phyloP scores from a whole-genome alignment of 2,797 vertebrate genomes.

The Myotis findleyi region DNA sequence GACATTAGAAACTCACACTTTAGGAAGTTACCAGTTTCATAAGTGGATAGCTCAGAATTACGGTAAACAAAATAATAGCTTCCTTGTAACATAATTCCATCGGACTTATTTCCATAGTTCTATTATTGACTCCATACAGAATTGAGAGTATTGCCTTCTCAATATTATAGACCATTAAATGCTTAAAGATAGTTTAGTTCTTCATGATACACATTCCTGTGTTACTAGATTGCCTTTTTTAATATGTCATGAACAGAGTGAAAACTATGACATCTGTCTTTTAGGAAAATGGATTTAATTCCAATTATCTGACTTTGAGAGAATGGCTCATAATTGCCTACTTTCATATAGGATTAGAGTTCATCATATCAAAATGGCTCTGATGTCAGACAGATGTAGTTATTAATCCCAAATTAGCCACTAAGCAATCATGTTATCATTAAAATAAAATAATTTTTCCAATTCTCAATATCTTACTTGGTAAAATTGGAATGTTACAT shows the following conservation, averaged over 20 bases:
- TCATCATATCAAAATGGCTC: slow-evolving; percentile 50
- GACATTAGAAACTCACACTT: neutral
- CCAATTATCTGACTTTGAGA: slow-evolving; percentile 57
- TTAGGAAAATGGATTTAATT: slow-evolving; percentile 43
- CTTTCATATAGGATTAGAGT: slow-evolving; percentile 64
- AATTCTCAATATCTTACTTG: slow-evolving; percentile 1
- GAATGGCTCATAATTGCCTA: slow-evolving; percentile 52
- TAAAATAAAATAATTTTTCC: slow-evolving; percentile 65
- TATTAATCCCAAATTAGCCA: slow-evolving; percentile 56
- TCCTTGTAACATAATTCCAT: neutral
- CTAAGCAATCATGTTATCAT: slow-evolving; percentile 14
- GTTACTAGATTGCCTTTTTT: slow-evolving; percentile 37
- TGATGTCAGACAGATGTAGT: slow-evolving; percentile 54
- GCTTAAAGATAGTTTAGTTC: slow-evolving; percentile 46
- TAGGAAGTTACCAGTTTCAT: neutral
- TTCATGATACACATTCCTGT: slow-evolving; percentile 25
- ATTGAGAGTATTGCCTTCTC: neutral
- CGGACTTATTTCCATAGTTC: neutral
- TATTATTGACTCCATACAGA: neutral
- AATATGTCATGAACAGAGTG: slow-evolving; percentile 44
- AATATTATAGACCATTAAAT: neutral
- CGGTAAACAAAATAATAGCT: neutral
- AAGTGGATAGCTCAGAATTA: neutral
- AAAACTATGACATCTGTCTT: slow-evolving; percentile 69
- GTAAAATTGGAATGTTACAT: slow-evolving; percentile 16